Evolutionary conservation across 2,888 invertebrate genomes (phyloP), one percentile per base, ranked within the genome.

Genomic region (Byasa hedistus): DNA sequence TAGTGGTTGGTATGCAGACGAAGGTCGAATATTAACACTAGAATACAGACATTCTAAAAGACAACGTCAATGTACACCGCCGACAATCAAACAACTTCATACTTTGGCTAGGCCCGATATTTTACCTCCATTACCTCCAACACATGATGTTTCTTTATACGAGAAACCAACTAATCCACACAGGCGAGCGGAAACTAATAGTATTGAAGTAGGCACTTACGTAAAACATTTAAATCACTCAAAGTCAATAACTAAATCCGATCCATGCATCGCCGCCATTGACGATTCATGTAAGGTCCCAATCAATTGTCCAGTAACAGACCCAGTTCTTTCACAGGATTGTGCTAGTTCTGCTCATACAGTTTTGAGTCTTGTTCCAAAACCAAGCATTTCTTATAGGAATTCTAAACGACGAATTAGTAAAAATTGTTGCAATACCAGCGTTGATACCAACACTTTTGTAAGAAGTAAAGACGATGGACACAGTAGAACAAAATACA

Each of bases 31-130:
- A 61, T 79, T 96, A 24, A 96, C 96, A 0, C 86, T 96, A 61
- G 96, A 96, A 76, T 93, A 94, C 17, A 92, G 95, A 69, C 96
- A 96, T 77, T 94, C 95, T 2, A 95, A 94, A 68, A 89, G 96
- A 54, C 96, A 96, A 80, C 90, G 96, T 2, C 93, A 93, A 68
- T 91, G 92, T 19, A 92, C 92, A 12, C 92, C 92, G 23, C 90
- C 93, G 0, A 91, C 89, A 10, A 84, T 87, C 56, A 91, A 87
- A 75, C 89, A 90, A 68, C 69, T 86, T 2, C 89, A 92, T 69
- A 90, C 83, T 72, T 81, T 90, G 72, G 89, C 93, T 57, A 93
- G 94, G 27, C 95, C 95, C 0, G 95, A 95, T 76, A 93, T 95
- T 19, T 92, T 95, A 60, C 95, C 95, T 10, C 93, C 95, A 1